Evolutionary conservation across 2,113 vertebrate species (phyloP), one percentile per base, ranked within the genome.

Genomic region (Callopanchax toddi): DNA sequence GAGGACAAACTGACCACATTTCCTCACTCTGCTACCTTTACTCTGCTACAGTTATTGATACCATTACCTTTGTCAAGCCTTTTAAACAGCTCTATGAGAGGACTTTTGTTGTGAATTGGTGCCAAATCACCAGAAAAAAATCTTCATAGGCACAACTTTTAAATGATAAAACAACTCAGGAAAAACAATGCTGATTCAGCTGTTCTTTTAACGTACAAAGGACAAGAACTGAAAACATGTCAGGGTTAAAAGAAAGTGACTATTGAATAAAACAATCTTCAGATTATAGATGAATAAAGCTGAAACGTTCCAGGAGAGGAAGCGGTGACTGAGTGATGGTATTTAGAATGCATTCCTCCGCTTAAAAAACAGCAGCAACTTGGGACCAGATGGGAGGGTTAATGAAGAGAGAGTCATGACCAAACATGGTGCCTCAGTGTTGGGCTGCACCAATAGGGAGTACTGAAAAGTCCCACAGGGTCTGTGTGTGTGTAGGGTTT

Each of bases 331-430:
- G 76, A 78, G 54, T 51, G 57, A 68, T n/a, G 5, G 59, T 5
- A 58, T 71, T 39, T 22, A 32, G 55, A 60, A 63, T 78, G 66
- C 76, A 69, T 67, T 61, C 44, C 55, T 75, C 81, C 58, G 36
- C 79, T 67, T 76, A 71, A 71, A 60, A 25, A 20, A 20, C 0
- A 6, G 53, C 62, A 37, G n/a, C 56, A 53, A 62, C 64, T 44
- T n/a, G 53, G 29, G 60, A 70, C 74, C 79, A 86, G 79, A 83
- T 77, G 71, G 82, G 64, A 40, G 64, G 48, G 60, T 64, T 85
- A 84, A 87, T 85, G 82, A 84, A 76, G 61, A 78, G 62, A 64
- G 43, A 76, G 58, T 57, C 68, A 64, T 59, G 78, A 60, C 60
- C 71, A 68, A 82, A 80, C 82, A 82, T 57, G 67, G 61, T 7